A percentile compares a stretch with the other conserved stretches of the same genome.
phyloP scores from a whole-genome alignment of 2,888 invertebrate species.

The Drosophila engyochracea region DNA sequence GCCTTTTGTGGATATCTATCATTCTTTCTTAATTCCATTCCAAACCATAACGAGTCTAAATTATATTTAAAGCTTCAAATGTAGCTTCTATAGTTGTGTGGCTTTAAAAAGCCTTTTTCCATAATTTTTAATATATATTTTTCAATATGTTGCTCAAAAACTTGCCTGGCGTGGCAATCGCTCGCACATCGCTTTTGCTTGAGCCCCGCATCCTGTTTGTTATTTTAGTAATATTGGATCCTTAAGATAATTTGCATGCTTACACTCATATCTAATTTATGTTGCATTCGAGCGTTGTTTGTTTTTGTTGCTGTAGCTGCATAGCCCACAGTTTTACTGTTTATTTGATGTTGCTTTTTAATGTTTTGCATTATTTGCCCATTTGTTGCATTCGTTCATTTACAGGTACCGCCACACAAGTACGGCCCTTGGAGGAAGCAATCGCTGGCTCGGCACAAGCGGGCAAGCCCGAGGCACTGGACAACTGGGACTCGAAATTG shows the following conservation, averaged over 20 bases:
- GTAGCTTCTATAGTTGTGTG: neutral
- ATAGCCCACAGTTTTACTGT: slow-evolving; percentile 8
- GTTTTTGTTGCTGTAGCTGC: slow-evolving; percentile 69
- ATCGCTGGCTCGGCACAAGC: slow-evolving; percentile 49
- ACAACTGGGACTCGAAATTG: slow-evolving; percentile 61
- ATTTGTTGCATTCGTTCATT: slow-evolving; percentile 33
- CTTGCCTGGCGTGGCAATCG: neutral
- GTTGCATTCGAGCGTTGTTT: slow-evolving; percentile 50
- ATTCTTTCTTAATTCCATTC: neutral
- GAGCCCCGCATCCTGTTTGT: neutral
- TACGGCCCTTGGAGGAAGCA: slow-evolving; percentile 82
- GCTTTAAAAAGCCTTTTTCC: neutral
- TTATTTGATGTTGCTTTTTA: slow-evolving; percentile 7
- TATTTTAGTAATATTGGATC: neutral
- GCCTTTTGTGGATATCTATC: neutral
- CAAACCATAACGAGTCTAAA: neutral
- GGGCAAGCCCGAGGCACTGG: slow-evolving; percentile 43
- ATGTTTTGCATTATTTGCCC: slow-evolving; percentile 42
- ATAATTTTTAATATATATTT: neutral
- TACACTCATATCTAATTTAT: slow-evolving; percentile 18
- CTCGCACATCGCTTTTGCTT: slow-evolving; percentile 1
- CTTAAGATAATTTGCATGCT: slow-evolving; percentile 38
- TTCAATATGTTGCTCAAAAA: neutral
- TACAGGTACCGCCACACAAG: slow-evolving; percentile 84
- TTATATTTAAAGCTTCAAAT: neutral